Percentiles rank a stretch among this genome's conserved stretches.
These are phyloP conservation scores for Xiphophorus maculatus DNA, from an alignment of 2,113 vertebrate species.

Conservation along the genomic window DNA sequence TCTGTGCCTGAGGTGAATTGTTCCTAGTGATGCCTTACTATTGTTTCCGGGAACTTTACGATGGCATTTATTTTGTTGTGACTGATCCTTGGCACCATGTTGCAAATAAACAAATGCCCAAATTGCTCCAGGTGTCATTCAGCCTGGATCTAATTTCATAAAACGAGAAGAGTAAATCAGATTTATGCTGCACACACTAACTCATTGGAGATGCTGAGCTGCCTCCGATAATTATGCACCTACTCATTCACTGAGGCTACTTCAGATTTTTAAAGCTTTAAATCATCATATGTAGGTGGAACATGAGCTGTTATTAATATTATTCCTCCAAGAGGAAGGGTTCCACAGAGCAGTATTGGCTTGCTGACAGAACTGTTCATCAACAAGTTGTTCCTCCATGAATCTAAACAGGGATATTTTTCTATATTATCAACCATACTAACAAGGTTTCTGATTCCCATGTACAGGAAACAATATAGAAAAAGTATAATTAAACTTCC, in stretches of 20 bases:
- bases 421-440: neutral
- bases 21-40: neutral
- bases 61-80: conserved; percentile 27
- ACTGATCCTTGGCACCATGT: conserved; percentile 6
- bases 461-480: too few relatives aligned
- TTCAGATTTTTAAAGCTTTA: neutral
- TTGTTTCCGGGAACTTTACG: neutral
- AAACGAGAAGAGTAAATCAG: neutral
- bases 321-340: neutral
- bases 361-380: neutral
- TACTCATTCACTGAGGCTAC: neutral
- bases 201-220: neutral
- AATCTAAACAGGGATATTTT: neutral
- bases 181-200: neutral
- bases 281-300: neutral
- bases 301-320: neutral
- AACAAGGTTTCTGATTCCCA: neutral
- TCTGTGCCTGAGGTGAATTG: neutral
- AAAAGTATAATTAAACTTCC: neutral
- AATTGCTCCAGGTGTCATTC: neutral
- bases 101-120: neutral
- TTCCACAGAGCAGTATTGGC: neutral
- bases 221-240: neutral
- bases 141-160: neutral
- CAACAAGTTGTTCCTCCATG: neutral